A percentile compares a stretch with the other conserved stretches of the same genome.
These are phyloP conservation scores for Cassiopea xamachana DNA, from an alignment of 30 jellyfish, hydroid and myxozoan genomes.

Conservation along the genomic window DNA sequence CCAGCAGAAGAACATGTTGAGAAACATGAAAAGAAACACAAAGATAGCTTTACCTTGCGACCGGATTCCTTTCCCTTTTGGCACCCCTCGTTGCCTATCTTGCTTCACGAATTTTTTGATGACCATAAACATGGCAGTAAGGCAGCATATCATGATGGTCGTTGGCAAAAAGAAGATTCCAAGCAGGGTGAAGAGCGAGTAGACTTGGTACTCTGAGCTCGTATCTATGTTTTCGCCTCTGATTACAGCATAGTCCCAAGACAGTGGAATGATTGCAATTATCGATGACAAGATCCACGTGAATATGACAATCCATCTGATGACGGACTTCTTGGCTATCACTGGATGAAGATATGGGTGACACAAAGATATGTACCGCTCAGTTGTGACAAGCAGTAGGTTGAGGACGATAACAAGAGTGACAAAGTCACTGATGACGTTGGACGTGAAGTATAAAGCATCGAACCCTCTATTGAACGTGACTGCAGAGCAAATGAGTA, in stretches of 20 bases:
- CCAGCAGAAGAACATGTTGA: constrained; percentile 40
- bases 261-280: constrained; percentile 22
- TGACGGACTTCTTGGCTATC: constrained; percentile 7
- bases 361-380: constrained; percentile 49
- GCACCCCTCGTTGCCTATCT: constrained; percentile 14
- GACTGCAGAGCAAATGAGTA: constrained; percentile 24
- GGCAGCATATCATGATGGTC: constrained; percentile 4
- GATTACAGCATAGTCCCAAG: constrained; percentile 28
- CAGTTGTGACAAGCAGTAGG: constrained; percentile 41
- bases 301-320: background rate
- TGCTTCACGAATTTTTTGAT: constrained; percentile 15
- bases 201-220: constrained; percentile 2
- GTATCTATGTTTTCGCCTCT: constrained; percentile 7
- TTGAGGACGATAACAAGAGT: constrained; percentile 13
- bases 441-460: constrained; percentile 32
- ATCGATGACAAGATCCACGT: constrained; percentile 2
- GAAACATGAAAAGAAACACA: constrained; percentile 37
- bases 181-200: constrained; percentile 11
- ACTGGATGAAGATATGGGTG: constrained; percentile 27
- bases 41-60: constrained; percentile 35
- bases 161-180: constrained; percentile 37
- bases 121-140: constrained; percentile 20
- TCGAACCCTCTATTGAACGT: constrained; percentile 18
- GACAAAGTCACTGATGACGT: constrained; percentile 39
- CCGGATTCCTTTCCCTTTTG: background rate